Evolutionary conservation across 2,888 invertebrate species (phyloP).

Genomic region (Dolomedes plantarius): DNA sequence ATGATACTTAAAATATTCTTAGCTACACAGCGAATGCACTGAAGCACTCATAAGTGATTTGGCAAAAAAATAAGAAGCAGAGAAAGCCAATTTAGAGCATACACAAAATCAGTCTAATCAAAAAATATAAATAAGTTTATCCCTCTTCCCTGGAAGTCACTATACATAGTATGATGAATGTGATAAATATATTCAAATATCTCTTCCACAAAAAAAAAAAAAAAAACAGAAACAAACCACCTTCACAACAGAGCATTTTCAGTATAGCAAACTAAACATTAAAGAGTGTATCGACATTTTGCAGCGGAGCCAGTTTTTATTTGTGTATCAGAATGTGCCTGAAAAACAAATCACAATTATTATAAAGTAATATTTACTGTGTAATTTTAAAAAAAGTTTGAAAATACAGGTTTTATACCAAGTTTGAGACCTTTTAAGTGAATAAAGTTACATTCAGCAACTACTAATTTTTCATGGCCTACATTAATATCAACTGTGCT

Average conservation of each 20-base stretch:
- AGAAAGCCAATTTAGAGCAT: constrained; percentile 1
- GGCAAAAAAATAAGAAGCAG: constrained; percentile 18
- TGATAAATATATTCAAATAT: constrained; percentile 27
- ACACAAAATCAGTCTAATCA: constrained; percentile 1
- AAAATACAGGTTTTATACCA: too few relatives aligned
- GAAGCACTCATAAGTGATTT: neutral
- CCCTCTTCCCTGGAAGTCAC: constrained; percentile 26
- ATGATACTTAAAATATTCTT: constrained; percentile 30
- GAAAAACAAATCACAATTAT: constrained; percentile 2
- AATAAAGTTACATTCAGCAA: too few relatives aligned
- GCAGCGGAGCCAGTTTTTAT: constrained; percentile 52
- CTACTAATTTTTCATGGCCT: too few relatives aligned
- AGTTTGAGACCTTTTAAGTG: too few relatives aligned
- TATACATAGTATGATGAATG: constrained; percentile 18
- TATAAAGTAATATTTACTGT: too few relatives aligned
- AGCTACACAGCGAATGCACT: neutral
- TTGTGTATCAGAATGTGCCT: constrained; percentile 63
- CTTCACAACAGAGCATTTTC: constrained; percentile 25
- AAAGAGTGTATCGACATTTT: constrained; percentile 55
- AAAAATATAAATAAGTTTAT: constrained; percentile 16
- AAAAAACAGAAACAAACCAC: constrained; percentile 29
- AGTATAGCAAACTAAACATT: constrained; percentile 29
- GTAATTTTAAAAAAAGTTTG: too few relatives aligned
- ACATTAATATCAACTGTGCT: too few relatives aligned
- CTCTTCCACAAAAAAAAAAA: neutral